phyloP scores from a whole-genome alignment of 1,140 invertebrate genomes.

The Triops longicaudatus region DNA sequence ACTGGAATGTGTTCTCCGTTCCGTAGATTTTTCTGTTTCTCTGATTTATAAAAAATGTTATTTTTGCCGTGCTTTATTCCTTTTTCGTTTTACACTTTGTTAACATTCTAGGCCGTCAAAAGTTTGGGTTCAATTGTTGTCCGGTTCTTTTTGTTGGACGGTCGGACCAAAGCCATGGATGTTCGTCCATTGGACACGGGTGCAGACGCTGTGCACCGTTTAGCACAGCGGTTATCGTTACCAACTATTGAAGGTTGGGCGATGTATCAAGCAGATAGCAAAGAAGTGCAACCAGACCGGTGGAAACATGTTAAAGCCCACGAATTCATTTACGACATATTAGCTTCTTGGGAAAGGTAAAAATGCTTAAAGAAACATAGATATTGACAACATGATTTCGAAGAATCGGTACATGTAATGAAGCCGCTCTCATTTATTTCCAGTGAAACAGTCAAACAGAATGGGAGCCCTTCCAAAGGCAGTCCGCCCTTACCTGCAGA shows the following conservation, averaged over 20 bases:
- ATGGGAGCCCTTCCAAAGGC: conserved; percentile 32
- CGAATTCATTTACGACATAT: conserved; percentile 88
- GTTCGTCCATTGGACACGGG: conserved; percentile 91
- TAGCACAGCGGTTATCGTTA: conserved; percentile 81
- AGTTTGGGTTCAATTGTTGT: conserved; percentile 85
- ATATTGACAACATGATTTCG: neutral
- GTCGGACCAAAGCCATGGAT: conserved; percentile 88
- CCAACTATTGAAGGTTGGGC: conserved; percentile 83
- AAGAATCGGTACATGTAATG: neutral
- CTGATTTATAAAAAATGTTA: no score
- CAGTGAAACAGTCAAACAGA: conserved; percentile 23
- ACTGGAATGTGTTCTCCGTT: conserved; percentile 21
- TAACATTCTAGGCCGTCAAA: conserved; percentile 63
- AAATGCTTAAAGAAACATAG: conserved; percentile 34
- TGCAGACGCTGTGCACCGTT: conserved; percentile 72
- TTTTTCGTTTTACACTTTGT: conserved; percentile 6
- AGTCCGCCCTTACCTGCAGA: conserved; percentile 55
- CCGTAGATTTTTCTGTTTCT: conserved; percentile 17
- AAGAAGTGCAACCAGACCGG: conserved; percentile 63
- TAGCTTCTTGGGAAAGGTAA: conserved; percentile 86
- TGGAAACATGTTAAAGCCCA: conserved; percentile 88
- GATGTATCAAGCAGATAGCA: conserved; percentile 55
- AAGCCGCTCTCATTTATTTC: conserved; percentile 18
- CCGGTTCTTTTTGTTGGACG: conserved; percentile 90
- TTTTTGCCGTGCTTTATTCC: conserved; percentile 17